Evolutionary conservation across 2,797 vertebrate genomes (phyloP).

Genomic region (Sebastiscus tertius): DNA sequence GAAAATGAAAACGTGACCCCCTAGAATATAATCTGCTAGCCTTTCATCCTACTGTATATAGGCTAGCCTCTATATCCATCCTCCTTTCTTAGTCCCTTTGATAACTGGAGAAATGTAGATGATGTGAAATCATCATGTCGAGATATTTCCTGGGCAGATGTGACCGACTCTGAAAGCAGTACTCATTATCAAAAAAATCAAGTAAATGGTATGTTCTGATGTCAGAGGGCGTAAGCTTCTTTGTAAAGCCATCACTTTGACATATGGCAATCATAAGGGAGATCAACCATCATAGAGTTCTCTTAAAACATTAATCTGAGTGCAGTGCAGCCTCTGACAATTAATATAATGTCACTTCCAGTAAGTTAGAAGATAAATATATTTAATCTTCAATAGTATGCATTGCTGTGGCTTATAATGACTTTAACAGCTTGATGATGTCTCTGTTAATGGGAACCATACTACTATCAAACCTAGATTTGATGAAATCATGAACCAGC

Average conservation of each 20-base stretch:
- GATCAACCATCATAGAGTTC: neutral
- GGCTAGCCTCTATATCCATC: neutral
- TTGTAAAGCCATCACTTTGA: slow-evolving; percentile 2
- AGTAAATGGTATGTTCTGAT: neutral
- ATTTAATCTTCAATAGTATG: neutral
- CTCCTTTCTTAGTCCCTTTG: neutral
- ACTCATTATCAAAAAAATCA: slow-evolving; percentile 6
- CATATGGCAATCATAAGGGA: slow-evolving; percentile 14
- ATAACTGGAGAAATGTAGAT: neutral
- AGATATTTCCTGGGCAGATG: slow-evolving; percentile 1
- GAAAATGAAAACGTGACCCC: neutral
- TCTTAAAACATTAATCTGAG: neutral
- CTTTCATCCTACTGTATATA: neutral
- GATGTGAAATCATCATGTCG: neutral
- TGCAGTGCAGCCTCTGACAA: neutral
- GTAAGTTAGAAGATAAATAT: neutral
- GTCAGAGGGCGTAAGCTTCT: neutral
- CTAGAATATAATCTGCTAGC: neutral
- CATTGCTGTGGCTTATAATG: neutral
- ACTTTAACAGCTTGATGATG: neutral
- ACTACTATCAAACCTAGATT: neutral
- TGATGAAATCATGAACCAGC: neutral
- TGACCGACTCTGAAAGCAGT: slow-evolving; percentile 8
- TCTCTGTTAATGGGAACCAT: neutral
- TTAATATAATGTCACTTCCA: neutral